Evolutionary conservation across 2,888 invertebrate genomes (phyloP).

Genomic region (Sepiola atlantica): DNA sequence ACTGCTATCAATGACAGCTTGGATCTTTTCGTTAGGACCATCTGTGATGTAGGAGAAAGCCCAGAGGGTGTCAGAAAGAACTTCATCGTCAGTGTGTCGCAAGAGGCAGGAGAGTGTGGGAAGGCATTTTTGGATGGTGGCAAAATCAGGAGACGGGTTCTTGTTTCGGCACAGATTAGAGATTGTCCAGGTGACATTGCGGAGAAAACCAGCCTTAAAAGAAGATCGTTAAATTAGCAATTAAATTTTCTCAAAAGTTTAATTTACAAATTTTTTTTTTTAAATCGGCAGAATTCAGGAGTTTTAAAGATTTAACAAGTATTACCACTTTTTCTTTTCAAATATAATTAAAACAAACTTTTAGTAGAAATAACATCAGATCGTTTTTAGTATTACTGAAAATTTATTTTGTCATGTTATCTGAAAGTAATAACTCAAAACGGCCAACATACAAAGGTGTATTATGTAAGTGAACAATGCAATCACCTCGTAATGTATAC

Average conservation of each 20-base stretch:
- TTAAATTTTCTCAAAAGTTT: no score
- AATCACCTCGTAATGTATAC: no score
- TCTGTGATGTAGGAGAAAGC: conserved; percentile 95
- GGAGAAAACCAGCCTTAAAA: conserved; percentile 78
- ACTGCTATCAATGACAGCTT: conserved; percentile 76
- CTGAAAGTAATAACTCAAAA: no score
- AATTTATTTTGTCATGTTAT: no score
- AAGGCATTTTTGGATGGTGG: conserved; percentile 83
- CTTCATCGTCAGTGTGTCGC: conserved; percentile 83
- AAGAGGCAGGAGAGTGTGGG: conserved; percentile 86
- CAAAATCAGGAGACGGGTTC: conserved; percentile 89
- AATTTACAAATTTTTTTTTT: no score
- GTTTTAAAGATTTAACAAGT: no score
- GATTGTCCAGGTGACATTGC: conserved; percentile 93
- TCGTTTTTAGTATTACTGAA: no score
- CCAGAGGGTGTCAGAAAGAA: conserved; percentile 93
- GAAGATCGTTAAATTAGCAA: conserved; percentile 32
- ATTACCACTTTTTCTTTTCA: no score
- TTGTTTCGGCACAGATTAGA: conserved; percentile 96
- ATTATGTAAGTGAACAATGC: no score
- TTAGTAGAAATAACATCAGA: no score
- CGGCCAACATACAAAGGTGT: no score
- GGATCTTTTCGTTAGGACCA: conserved; percentile 92
- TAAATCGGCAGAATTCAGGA: not conserved
- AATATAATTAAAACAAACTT: no score